Percentiles rank a stretch among this genome's conserved stretches.
Conservation (phyloP, 2,113 vertebrate species). For the Catharus minimus region DNA sequence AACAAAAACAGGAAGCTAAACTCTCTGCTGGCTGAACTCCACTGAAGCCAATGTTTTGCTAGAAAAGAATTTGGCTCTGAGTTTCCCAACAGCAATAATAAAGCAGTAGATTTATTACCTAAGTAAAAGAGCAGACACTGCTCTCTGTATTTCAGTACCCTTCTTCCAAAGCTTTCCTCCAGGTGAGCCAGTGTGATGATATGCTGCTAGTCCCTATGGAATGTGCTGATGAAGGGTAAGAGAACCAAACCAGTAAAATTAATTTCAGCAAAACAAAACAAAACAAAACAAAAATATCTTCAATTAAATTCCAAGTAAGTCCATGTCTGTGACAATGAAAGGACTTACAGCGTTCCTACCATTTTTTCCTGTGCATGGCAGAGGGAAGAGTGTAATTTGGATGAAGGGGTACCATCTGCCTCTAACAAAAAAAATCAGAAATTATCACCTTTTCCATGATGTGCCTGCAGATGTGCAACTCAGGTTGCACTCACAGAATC, state of each 20-base stretch:
- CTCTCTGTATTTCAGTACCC: neutral
- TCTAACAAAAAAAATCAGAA: neutral
- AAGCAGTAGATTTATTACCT: conserved; percentile 36
- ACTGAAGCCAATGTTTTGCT: neutral
- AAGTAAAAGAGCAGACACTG: conserved; percentile 37
- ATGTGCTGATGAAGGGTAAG: neutral
- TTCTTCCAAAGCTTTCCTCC: conserved; percentile 6
- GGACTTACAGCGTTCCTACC: neutral
- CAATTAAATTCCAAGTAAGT: neutral
- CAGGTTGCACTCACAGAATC: neutral
- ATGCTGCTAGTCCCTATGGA: neutral
- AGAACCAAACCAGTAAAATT: neutral
- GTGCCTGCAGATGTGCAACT: accelerated
- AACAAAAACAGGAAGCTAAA: conserved; percentile 61
- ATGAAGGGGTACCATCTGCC: neutral
- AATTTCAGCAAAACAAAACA: neutral
- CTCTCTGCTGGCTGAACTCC: conserved; percentile 36
- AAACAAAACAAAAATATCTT: neutral
- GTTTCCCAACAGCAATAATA: conserved; percentile 55
- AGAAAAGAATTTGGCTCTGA: conserved; percentile 25
- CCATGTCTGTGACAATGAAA: neutral
- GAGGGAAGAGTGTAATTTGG: neutral
- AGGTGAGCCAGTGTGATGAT: neutral
- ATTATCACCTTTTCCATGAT: neutral
- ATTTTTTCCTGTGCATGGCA: neutral